Base-by-base conservation (phyloP, 2,113 vertebrate genomes). In the Megaceryle maxima region DNA sequence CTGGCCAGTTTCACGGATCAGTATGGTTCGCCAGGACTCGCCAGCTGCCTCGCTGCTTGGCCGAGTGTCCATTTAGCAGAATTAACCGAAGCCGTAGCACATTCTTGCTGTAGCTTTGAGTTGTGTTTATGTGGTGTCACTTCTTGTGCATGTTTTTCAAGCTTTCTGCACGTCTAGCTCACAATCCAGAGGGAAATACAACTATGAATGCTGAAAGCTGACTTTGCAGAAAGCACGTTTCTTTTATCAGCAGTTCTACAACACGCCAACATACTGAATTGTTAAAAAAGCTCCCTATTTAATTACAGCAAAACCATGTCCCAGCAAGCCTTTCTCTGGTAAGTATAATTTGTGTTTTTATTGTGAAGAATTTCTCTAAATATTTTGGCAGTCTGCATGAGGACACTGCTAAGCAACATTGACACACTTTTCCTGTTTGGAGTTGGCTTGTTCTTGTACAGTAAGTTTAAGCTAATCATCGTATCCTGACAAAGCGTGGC, bases 311-410 rank as follows among this genome's bases (percentile, higher is more conserved):
- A 59, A 96, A 33, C 19, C 26, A 57, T 75, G 67, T 80, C 76
- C 56, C 53, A 48, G 75, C 59, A 87, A 74, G 7, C 39, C 17
- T 72, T 85, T 72, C 46, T 90, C 29, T 87, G 59, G 20, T 63
- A 79, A 93, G 63, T 89, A 29, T 82, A 81, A 31, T 74, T 83
- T 87, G 70, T 81, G 37, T 29, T 91, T 94, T 78, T 80, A 67
- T 79, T 87, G 37, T 90, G 81, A 88, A 69, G 84, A 79, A 86
- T 70, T 77, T 87, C 83, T 59, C 72, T 83, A 85, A 94, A 85
- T 95, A 81, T 88, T 90, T 94, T 92, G 91, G 92, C 87, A 93
- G 48, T 57, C 69, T 86, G 53, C 16, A 31, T 25, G 60, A 94
- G 84, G 92, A 81, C 39, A 15, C 67, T 69, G 79, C 39, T 87